These are phyloP conservation scores for Aleiodes leptofemur DNA, from an alignment of 2,888 invertebrate genomes.

Conservation along the genomic window DNA sequence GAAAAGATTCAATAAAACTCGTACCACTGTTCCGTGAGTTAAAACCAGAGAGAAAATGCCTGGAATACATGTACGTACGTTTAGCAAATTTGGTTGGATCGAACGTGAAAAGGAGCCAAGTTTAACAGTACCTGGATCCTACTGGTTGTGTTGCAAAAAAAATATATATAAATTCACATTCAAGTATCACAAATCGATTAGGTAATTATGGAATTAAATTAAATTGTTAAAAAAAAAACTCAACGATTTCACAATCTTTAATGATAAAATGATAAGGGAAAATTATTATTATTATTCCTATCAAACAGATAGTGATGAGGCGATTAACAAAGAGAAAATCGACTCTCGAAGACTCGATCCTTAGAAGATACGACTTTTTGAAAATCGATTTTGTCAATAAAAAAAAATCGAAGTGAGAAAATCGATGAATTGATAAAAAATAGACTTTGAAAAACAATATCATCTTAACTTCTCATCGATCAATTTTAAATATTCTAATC, in stretches of 20 bases:
- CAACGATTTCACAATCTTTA: background rate
- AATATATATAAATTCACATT: slow-evolving; percentile 72
- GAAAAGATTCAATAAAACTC: slow-evolving; percentile 63
- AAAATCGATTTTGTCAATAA: no score
- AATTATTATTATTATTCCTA: no score
- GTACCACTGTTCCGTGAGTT: slow-evolving; percentile 71
- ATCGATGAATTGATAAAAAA: no score
- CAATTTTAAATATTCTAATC: no score
- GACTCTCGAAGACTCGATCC: no score
- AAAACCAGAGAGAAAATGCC: slow-evolving; percentile 73
- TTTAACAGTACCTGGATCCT: slow-evolving; percentile 71
- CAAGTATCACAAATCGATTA: slow-evolving; percentile 66
- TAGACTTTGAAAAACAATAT: no score
- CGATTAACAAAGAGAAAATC: no score
- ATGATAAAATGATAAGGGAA: background rate
- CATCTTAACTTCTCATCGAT: no score
- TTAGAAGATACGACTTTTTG: no score
- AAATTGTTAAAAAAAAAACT: background rate
- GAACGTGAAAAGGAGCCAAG: slow-evolving; percentile 63
- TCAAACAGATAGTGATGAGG: no score
- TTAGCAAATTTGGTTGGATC: slow-evolving; percentile 70
- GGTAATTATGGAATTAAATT: slow-evolving; percentile 53
- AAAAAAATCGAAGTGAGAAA: no score
- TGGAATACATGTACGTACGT: slow-evolving; percentile 73
- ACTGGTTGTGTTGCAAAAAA: slow-evolving; percentile 71